Evolutionary conservation across 2,797 vertebrate genomes (phyloP).

Genomic region (Microhierax caerulescens): DNA sequence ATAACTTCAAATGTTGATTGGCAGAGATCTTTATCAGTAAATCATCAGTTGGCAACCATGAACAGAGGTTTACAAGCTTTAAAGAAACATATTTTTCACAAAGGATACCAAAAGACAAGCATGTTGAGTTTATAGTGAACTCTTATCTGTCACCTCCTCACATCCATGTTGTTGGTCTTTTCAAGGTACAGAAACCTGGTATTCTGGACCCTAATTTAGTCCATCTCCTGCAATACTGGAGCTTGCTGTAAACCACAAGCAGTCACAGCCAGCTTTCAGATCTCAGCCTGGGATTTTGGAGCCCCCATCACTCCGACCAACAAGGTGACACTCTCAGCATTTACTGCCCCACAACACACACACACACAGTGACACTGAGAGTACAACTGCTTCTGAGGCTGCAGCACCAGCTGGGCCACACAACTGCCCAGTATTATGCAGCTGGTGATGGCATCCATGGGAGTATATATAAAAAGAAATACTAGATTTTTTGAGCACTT

Average conservation of each 20-base stretch:
- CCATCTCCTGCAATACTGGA: not conserved
- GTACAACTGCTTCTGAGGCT: not conserved
- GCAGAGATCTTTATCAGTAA: not conserved
- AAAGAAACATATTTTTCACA: constrained; percentile 8
- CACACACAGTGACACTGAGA: not conserved
- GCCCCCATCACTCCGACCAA: not conserved
- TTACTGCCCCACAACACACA: not conserved
- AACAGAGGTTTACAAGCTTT: not conserved
- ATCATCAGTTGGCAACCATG: not conserved
- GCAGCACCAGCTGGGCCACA: not conserved
- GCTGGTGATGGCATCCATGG: not conserved
- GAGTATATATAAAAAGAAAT: not conserved
- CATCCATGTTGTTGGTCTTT: not conserved
- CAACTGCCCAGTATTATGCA: not conserved
- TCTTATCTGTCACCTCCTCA: not conserved
- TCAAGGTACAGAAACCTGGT: not conserved
- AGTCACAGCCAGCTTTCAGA: not conserved
- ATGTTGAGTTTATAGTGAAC: not conserved
- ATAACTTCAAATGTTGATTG: not conserved
- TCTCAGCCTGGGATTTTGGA: not conserved
- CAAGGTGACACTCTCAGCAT: not conserved
- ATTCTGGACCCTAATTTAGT: not conserved
- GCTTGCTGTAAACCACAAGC: not conserved
- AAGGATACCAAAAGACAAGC: not conserved
- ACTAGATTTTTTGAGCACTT: not conserved